These are phyloP conservation scores for Ruditapes philippinarum DNA, from an alignment of 1,140 invertebrate genomes.

Conservation along the genomic window DNA sequence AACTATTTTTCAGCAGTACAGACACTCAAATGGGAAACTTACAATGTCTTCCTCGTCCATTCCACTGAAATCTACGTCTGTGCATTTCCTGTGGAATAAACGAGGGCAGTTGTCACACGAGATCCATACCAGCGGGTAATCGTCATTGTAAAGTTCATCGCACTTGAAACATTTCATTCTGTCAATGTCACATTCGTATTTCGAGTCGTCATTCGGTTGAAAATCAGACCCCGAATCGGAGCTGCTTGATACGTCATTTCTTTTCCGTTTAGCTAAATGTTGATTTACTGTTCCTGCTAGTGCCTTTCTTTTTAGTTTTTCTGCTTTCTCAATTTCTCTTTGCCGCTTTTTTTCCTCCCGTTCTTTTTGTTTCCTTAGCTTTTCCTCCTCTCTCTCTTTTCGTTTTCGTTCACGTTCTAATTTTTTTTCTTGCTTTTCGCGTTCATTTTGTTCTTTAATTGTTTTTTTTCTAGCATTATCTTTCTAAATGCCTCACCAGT, in stretches of 20 bases:
- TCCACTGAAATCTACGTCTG: neutral
- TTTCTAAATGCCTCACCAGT: neutral
- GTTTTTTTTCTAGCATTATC: neutral
- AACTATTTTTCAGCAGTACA: neutral
- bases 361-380: neutral
- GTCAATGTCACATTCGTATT: neutral
- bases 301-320: neutral
- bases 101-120: neutral
- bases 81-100: neutral
- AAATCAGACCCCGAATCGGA: neutral
- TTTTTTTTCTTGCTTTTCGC: neutral
- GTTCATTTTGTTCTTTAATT: neutral
- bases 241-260: neutral
- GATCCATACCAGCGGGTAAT: neutral
- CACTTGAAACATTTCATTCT: neutral
- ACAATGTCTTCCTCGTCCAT: neutral
- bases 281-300: neutral
- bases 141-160: neutral
- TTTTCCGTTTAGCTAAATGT: neutral
- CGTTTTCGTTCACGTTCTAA: neutral
- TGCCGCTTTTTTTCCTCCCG: slow-evolving; percentile 8
- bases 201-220: neutral
- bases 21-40: neutral
- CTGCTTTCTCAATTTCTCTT: neutral
- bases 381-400: neutral